A percentile compares a stretch with the other conserved stretches of the same genome.
Conservation (phyloP, 2,888 invertebrate species). For the Tineola bisselliella region DNA sequence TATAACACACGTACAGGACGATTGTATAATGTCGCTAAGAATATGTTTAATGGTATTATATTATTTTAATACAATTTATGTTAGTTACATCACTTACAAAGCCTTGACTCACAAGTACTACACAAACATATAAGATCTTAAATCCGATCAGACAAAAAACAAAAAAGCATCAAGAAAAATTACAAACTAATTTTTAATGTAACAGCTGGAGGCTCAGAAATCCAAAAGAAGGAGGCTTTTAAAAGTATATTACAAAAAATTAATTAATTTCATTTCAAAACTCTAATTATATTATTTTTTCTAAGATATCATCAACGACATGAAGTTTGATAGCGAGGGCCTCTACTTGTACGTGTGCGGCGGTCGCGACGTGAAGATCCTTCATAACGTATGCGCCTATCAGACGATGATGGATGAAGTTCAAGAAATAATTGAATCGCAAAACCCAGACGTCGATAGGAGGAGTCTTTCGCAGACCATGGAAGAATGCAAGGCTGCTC, state of each 20-base stretch:
- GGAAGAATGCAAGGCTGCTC: constrained; percentile 62
- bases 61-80: background rate
- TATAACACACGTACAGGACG: constrained; percentile 75
- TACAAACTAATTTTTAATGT: no score
- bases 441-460: background rate
- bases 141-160: no score
- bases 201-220: no score
- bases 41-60: constrained; percentile 70
- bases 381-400: constrained; percentile 74
- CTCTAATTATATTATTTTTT: background rate
- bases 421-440: constrained; percentile 51
- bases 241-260: background rate
- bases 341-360: constrained; percentile 78
- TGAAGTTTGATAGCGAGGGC: constrained; percentile 80
- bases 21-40: constrained; percentile 73
- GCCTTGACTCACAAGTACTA: no score
- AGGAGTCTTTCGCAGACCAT: constrained; percentile 63
- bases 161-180: no score
- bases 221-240: no score
- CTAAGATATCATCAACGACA: constrained; percentile 73
- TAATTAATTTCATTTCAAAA: background rate
- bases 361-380: constrained; percentile 79
- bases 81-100: no score
- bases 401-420: constrained; percentile 48
- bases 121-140: no score